Base-by-base conservation (phyloP, 2,888 invertebrate genomes). In the Ischnura elegans region DNA sequence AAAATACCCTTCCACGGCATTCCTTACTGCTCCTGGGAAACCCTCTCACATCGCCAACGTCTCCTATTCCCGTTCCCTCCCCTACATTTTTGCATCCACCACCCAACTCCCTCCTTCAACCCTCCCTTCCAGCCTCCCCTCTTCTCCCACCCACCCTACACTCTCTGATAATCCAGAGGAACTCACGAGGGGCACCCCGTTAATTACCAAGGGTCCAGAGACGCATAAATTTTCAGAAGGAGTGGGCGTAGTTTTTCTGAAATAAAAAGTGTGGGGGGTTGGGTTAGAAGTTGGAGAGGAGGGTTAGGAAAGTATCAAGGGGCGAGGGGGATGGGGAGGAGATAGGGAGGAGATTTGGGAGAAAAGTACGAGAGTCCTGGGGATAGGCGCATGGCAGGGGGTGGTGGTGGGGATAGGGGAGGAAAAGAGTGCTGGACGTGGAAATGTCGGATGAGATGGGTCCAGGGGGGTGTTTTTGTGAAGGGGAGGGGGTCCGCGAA, bases 131-230 rank as follows among this genome's bases (percentile, higher is more conserved):
- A 36, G 21, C 36, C 51, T 21, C 29, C 29, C 2, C 47, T 29
- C 6, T 45, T 2, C 47, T 29, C 36, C 87, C 51, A n/a, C 21
- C 87, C 6, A 29, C 19, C 36, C 87, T 55, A 45, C 87, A 29
- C 87, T 43, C 66, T 45, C 90, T 90, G 90, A 90, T 90, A 90
- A 90, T 90, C 90, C 90, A 90, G 66, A 90, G 61, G 90, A 90
- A 90, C 90, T 90, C 90, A 90, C 90, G 66, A 90, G 90, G 90
- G 90, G 90, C 61, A 45, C 55, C 61, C 90, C 90, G 90, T 90
- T 90, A 90, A 90, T 90, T 90, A 90, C 90, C 90, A 90, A 55
- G 61, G 90, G 90, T 90, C 90, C 61, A 45, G 90, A 90, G 90
- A 66, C 90, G 90, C 90, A 90, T 90, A 90, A 90, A 90, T 90